phyloP scores from a whole-genome alignment of 2,888 invertebrate species.

The Agriotes lineatus region DNA sequence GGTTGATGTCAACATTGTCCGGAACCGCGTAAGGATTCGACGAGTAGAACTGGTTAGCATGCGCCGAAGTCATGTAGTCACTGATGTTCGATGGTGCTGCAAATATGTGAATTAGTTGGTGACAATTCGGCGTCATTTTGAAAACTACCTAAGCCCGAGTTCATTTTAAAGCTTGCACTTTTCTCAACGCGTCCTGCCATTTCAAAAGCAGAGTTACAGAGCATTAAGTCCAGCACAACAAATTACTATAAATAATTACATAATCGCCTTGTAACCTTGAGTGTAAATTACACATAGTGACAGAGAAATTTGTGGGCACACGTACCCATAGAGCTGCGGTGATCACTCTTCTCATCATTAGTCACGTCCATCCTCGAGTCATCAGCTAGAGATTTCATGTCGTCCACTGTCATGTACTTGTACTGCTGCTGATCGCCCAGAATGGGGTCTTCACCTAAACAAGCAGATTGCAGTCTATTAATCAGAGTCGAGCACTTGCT shows the following conservation, averaged over 20 bases:
- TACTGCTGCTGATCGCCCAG: conserved; percentile 78
- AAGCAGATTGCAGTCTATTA: conserved; percentile 7
- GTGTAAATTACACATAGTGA: neutral
- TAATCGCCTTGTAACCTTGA: conserved; percentile 7
- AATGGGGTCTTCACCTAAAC: conserved; percentile 77
- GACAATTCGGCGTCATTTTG: too few species aligned
- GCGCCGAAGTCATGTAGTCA: conserved; percentile 62
- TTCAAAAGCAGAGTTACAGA: too few species aligned
- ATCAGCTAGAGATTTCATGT: conserved; percentile 82
- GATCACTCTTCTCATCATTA: conserved; percentile 64
- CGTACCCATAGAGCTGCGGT: conserved; percentile 65
- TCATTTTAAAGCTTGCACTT: too few species aligned
- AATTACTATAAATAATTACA: conserved; percentile 5
- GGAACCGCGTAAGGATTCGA: conserved; percentile 61
- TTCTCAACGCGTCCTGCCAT: too few species aligned
- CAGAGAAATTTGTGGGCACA: neutral
- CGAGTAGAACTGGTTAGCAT: conserved; percentile 61
- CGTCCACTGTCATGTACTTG: conserved; percentile 85
- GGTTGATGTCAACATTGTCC: conserved; percentile 74
- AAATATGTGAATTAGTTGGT: too few species aligned
- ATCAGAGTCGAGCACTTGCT: conserved; percentile 13
- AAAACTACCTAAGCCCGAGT: neutral
- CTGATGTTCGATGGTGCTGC: conserved; percentile 64
- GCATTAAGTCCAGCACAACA: neutral
- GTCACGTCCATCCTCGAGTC: conserved; percentile 71